These are phyloP conservation scores for Pyrgilauda ruficollis DNA, from an alignment of 2,113 vertebrate species.

Conservation along the genomic window DNA sequence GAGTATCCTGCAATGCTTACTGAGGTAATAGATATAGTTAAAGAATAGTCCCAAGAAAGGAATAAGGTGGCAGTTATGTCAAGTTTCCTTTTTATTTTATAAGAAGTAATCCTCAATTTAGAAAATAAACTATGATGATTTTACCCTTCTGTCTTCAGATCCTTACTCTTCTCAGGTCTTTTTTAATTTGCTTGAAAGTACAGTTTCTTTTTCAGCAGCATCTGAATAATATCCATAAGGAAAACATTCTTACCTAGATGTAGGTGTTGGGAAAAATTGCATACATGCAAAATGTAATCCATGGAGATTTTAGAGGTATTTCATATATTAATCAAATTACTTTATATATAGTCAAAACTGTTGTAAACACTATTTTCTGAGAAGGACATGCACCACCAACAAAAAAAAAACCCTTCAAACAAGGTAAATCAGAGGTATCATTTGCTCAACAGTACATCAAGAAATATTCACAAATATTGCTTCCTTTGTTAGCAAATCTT, in stretches of 20 bases:
- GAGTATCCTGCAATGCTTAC: not conserved
- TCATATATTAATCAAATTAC: not conserved
- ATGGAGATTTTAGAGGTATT: not conserved
- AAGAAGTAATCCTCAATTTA: not conserved
- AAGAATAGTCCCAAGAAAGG: not conserved
- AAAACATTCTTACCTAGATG: not conserved
- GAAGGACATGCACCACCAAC: not conserved
- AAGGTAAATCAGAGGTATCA: not conserved
- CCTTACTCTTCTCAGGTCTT: not conserved
- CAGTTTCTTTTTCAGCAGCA: not conserved
- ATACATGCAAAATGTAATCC: not conserved
- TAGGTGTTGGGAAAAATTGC: not conserved
- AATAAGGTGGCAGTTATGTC: not conserved
- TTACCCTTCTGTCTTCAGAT: not conserved
- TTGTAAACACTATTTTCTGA: not conserved
- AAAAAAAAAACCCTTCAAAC: not conserved
- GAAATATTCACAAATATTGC: slow-evolving; percentile 40
- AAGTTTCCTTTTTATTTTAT: not conserved
- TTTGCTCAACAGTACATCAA: not conserved
- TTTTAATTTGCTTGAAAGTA: not conserved
- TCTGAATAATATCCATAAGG: not conserved
- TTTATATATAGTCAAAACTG: not conserved
- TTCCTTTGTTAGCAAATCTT: slow-evolving; percentile 22
- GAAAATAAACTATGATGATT: not conserved
- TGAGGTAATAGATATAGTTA: not conserved